Evolutionary conservation across 2,113 vertebrate species (phyloP), one percentile per base, ranked within the genome.

Genomic region (Tricholaema leucomelas): DNA sequence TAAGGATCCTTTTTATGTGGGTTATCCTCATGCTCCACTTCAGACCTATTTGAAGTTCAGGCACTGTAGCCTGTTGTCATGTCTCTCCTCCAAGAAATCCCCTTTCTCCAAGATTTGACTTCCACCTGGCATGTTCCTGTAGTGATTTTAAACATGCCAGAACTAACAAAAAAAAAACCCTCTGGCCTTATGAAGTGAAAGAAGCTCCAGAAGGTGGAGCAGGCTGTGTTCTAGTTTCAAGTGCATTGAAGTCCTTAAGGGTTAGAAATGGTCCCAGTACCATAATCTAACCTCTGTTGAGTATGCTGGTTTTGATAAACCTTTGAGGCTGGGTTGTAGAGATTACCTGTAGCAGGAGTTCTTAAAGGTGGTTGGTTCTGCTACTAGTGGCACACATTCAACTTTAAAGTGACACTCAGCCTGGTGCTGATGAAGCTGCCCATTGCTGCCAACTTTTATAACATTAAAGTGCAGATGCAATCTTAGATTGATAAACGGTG

Each of bases 391-490:
- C 31, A 27, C 42, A 5, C 10, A 16, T 52, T 35, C 12, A 10
- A 1, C 25, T 42, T 50, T 21, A 25, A 48, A 12, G 38, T 0
- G 5, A 28, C 18, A 8, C 24, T 20, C 0, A 2, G 33, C 28
- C 55, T 69, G 7, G 21, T 44, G 64, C 73, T 31, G 21, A 24
- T 14, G 38, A 30, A 28, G 48, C 28, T 42, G 54, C 31, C 52
- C 42, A 27, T 59, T 35, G 52, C 61, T 66, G 3, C 31, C 73
- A 20, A 40, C 44, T n/a, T 60, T 60, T 33, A 2, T 28, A 75
- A 38, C 55, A 81, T n/a, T 33, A 81, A 67, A 61, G 38, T 30
- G 38, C n/a, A 20, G 28, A 27, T 15, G 31, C 23, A 20, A 21
- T 61, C n/a, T 30, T 48, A 35, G 64, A 48, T 48, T 50, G 56